Percentiles rank a stretch among this genome's conserved stretches.
Conservation (phyloP, 2,888 invertebrate species). For the Lampropteryx suffumata region DNA sequence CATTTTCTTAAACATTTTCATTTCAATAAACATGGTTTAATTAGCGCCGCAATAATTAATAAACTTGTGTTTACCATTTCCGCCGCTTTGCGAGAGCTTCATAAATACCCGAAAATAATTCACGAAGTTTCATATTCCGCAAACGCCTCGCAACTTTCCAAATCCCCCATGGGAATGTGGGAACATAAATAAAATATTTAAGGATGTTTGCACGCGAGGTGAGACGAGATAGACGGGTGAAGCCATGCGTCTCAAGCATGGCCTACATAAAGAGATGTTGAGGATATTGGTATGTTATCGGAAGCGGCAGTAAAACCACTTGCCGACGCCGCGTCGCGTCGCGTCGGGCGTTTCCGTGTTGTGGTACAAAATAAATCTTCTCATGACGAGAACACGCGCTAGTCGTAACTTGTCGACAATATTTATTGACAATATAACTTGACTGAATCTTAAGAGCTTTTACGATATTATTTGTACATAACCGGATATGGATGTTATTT, state of each 20-base stretch:
- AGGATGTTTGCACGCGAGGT: conserved; percentile 25
- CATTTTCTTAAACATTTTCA: conserved; percentile 18
- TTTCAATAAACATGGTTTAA: conserved; percentile 16
- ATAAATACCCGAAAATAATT: conserved; percentile 35
- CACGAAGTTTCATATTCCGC: conserved; percentile 31
- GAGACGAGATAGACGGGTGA: conserved; percentile 14
- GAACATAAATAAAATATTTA: conserved; percentile 36
- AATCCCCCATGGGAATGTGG: conserved; percentile 25
- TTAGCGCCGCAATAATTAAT: conserved; percentile 37
- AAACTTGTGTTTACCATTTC: conserved; percentile 32
- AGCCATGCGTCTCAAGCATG: conserved; percentile 20
- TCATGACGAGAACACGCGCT: conserved; percentile 26
- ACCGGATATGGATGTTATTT: conserved; percentile 5
- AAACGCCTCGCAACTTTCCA: conserved; percentile 27
- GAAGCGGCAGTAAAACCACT: conserved; percentile 48
- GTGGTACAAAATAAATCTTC: conserved; percentile 46
- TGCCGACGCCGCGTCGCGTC: conserved; percentile 26
- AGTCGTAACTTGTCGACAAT: conserved; percentile 26
- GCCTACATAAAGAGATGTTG: conserved; percentile 37
- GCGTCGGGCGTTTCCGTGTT: conserved; percentile 29
- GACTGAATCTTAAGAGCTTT: conserved; percentile 5
- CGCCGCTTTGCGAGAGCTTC: conserved; percentile 30
- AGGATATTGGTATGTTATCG: conserved; percentile 54
- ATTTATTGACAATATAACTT: conserved; percentile 30
- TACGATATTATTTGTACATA: conserved; percentile 15